phyloP scores from a whole-genome alignment of 2,888 invertebrate genomes.

The Baronia brevicornis region DNA sequence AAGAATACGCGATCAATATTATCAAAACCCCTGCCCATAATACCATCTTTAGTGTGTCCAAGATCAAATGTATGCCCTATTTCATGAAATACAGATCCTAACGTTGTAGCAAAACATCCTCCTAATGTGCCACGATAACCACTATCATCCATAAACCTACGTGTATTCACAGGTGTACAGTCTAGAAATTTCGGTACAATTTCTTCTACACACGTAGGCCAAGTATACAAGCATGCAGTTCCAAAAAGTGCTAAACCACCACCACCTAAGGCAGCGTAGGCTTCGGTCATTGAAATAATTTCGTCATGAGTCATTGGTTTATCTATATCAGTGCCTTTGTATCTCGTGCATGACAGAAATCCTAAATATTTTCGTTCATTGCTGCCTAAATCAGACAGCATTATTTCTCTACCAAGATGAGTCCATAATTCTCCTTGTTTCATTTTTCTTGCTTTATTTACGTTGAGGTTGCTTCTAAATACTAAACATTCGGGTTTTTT shows the following conservation, averaged over 20 bases:
- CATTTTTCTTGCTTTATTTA: conserved; percentile 82
- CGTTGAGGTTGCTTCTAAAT: conserved; percentile 82
- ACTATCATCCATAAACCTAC: conserved; percentile 91
- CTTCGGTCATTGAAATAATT: conserved; percentile 81
- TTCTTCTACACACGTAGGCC: conserved; percentile 85
- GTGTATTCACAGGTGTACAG: conserved; percentile 79
- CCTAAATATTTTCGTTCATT: conserved; percentile 89
- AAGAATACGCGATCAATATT: conserved; percentile 86
- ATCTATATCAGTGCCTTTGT: conserved; percentile 77
- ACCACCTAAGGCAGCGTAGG: conserved; percentile 92
- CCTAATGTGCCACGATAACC: conserved; percentile 91
- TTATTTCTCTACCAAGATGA: conserved; percentile 88
- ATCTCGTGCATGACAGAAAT: conserved; percentile 91
- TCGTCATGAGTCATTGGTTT: conserved; percentile 81
- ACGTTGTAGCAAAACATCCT: conserved; percentile 91
- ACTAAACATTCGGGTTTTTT: conserved; percentile 79
- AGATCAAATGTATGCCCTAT: conserved; percentile 95
- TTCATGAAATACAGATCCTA: conserved; percentile 95
- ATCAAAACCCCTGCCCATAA: conserved; percentile 95
- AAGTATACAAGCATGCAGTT: conserved; percentile 91
- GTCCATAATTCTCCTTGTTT: conserved; percentile 89
- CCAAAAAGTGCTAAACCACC: conserved; percentile 95
- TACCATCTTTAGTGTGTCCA: conserved; percentile 91
- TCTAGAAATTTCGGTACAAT: conserved; percentile 74
- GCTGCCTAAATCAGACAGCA: conserved; percentile 79